Base-by-base conservation (phyloP, 2,888 invertebrate species). In the Eugnorisma glareosa region DNA sequence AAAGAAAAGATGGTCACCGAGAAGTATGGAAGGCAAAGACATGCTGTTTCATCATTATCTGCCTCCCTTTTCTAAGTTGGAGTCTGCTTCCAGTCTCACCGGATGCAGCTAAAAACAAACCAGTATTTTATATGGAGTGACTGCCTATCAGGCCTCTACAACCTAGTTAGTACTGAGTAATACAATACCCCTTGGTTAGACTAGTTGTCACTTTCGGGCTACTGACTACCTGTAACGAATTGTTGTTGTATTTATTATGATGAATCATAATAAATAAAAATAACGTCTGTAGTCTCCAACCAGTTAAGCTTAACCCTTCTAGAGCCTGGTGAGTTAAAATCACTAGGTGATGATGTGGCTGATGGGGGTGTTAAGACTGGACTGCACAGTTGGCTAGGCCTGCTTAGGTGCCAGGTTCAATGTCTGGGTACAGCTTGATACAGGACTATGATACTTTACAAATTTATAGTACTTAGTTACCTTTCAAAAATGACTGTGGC, bases 401-500 rank as follows among this genome's bases (percentile, higher is more conserved):
- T 28, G 15, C 15, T 4, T n/a, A 64, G 37, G 40, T 40, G 24
- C 10, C 10, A 66, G 18, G 43, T 10, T 28, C 28, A 66, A 28
- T n/a, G 4, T 28, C n/a, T 13, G 11, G 24, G 51, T 13, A 54
- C 6, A 13, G 1, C n/a, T 31, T 59, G 59, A 31, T 59, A 59
- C 31, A 35, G 35, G 61, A 21, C 4, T 35, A 35, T 31, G 3
- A 18, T 31, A 59, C 18, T 59, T 31, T 31, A 59, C 18, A 31
- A 3, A 31, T 18, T 10, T 28, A 24, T 24, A 5, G 1, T 0
- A n/a, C n/a, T n/a, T n/a, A 21, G 10, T 87, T 90, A 96, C 96
- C 96, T 94, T 95, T 96, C 24, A 93, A 86, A 90, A 96, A 95
- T 0, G 94, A 91, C 63, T 92, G 88, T 0, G 96, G 96, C 6